Conservation (phyloP, 2,888 invertebrate genomes). For the Laspeyria flexula region DNA sequence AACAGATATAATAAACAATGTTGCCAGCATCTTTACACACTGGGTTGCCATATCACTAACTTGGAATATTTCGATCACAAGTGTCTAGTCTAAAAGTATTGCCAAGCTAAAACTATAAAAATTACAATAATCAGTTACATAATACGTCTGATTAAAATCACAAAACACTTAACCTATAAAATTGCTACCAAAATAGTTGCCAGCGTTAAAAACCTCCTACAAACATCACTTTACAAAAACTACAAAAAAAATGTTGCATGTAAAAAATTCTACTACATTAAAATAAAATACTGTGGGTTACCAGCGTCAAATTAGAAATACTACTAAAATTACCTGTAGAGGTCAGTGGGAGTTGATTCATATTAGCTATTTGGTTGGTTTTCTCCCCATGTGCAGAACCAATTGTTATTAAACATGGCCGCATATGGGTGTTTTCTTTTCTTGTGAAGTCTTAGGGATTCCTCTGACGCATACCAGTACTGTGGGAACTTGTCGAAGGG, state of each 20-base stretch:
- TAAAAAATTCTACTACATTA: conserved; percentile 9
- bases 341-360: conserved; percentile 8
- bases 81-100: conserved; percentile 35
- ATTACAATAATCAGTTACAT: conserved; percentile 11
- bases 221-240: no score
- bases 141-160: conserved; percentile 26
- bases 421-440: conserved; percentile 79
- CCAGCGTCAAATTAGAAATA: conserved; percentile 34
- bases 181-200: conserved; percentile 40
- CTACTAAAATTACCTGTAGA: conserved; percentile 14
- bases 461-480: conserved; percentile 79
- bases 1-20: conserved; percentile 26
- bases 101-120: conserved; percentile 19
- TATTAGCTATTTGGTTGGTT: conserved; percentile 68
- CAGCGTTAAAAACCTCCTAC: conserved; percentile 24
- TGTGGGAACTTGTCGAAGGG: conserved; percentile 75
- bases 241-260: conserved; percentile 26
- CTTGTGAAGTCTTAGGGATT: conserved; percentile 74
- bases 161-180: conserved; percentile 24
- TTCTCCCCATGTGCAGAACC: conserved; percentile 73
- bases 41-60: conserved; percentile 33
- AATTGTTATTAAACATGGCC: conserved; percentile 71
- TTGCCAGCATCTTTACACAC: conserved; percentile 32
- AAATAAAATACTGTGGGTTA: conserved; percentile 42
- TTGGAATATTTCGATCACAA: conserved; percentile 44